phyloP scores from a whole-genome alignment of 2,797 vertebrate genomes.

The Erethizon dorsatum region DNA sequence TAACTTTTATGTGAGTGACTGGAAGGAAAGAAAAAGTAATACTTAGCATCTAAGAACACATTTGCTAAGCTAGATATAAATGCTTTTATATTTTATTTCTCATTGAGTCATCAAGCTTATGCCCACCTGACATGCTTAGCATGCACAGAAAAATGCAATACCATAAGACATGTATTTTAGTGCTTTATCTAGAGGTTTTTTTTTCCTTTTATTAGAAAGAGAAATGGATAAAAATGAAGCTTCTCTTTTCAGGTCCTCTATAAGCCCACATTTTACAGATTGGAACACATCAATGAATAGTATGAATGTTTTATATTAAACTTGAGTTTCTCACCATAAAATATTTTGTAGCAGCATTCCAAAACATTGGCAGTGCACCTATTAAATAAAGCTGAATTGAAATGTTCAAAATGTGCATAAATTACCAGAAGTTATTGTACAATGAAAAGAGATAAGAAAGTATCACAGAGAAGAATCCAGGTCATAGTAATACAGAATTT shows the following conservation, averaged over 20 bases:
- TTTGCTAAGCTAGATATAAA: not conserved
- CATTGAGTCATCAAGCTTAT: not conserved
- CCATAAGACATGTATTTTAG: not conserved
- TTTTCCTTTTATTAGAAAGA: slow-evolving; percentile 1
- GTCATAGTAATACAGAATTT: slow-evolving; percentile 80
- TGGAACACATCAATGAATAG: slow-evolving; percentile 2
- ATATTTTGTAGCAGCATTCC: slow-evolving; percentile 14
- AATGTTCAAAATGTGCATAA: slow-evolving; percentile 51
- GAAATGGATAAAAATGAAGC: not conserved
- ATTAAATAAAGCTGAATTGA: slow-evolving; percentile 44
- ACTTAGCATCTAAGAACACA: not conserved
- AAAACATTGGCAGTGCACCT: not conserved
- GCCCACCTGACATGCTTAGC: not conserved
- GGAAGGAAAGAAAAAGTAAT: not conserved
- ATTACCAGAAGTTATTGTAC: slow-evolving; percentile 65
- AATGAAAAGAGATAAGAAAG: slow-evolving; percentile 66
- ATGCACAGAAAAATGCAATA: not conserved
- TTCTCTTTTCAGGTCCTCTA: not conserved
- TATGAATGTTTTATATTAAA: not conserved
- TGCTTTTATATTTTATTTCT: not conserved
- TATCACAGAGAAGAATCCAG: slow-evolving; percentile 74
- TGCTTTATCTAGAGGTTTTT: not conserved
- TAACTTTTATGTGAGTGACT: not conserved
- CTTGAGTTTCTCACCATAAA: not conserved
- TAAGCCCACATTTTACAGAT: not conserved